Conservation (phyloP, 2,888 invertebrate genomes). For the Machimus atricapillus region DNA sequence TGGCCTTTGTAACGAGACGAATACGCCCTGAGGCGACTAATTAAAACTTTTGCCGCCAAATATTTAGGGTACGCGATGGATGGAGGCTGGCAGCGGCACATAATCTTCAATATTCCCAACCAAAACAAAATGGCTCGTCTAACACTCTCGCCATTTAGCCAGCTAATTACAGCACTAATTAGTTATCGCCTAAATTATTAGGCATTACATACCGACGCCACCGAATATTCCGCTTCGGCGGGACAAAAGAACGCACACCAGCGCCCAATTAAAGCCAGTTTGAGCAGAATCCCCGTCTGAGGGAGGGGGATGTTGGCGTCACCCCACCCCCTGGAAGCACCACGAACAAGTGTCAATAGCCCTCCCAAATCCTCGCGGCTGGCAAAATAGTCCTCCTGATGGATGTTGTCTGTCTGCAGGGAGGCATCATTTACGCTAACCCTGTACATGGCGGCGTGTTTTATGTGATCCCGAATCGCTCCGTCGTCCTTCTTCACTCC, state of each 20-base stretch:
- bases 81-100: neutral
- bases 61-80: neutral
- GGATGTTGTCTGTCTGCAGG: constrained; percentile 1
- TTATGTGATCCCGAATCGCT: constrained; percentile 23
- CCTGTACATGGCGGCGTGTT: constrained; percentile 23
- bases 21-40: neutral
- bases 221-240: neutral
- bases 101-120: constrained; percentile 2
- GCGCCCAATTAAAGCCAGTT: neutral
- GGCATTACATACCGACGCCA: constrained; percentile 36
- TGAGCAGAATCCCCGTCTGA: neutral
- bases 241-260: constrained; percentile 11
- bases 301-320: neutral
- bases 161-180: constrained; percentile 47
- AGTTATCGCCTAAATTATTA: constrained; percentile 47
- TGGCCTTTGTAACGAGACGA: neutral
- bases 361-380: constrained; percentile 28
- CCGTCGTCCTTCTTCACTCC: neutral
- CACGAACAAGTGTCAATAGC: constrained; percentile 40
- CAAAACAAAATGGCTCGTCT: constrained; percentile 20
- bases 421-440: constrained; percentile 29
- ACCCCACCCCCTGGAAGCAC: neutral
- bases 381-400: constrained; percentile 13
- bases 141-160: constrained; percentile 26
- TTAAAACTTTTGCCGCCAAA: constrained; percentile 32